Evolutionary conservation across 2,797 vertebrate genomes (phyloP), one percentile per base, ranked within the genome.

Genomic region (Cheracebus regulus): DNA sequence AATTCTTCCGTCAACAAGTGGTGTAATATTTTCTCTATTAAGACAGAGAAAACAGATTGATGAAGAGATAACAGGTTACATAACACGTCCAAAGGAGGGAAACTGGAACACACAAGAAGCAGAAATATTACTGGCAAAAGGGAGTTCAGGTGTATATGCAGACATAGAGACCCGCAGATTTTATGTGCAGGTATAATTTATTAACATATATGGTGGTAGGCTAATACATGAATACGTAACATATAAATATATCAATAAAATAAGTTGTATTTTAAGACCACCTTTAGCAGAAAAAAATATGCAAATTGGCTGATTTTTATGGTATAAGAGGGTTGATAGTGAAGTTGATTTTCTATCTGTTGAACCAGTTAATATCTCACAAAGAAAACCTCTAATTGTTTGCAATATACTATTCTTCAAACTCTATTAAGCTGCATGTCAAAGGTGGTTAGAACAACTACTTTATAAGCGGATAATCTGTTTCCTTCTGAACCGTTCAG

Each of bases 361-460:
- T 70, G 73, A 92, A 50, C 19, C 67, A 95, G 58, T 90, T 96
- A 96, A 48, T 92, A 79, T 88, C 73, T 95, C 80, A 95, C 86
- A 85, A 89, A 97, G 58, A 75, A 93, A 94, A 94, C 93, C 57
- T 93, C 81, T 96, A 90, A 96, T 82, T 87, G 86, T 94, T 92
- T 92, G 81, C 75, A 81, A 82, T 75, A 48, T 78, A 61, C 24
- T 95, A 57, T 44, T 94, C 82, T 98, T 91, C 88, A 91, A 81
- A 95, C 2, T 2, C 70, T 88, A 91, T 93, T 95, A 84, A 94
- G 52, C 39, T 58, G 48, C 72, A 58, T 57, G 67, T 81, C 83
- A 97, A 94, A 96, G 70, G 70, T 93, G 70, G 39, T 93, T 95
- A 85, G 76, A 92, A 78, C 44, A 94, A 50, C 67, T 64, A 57